These are phyloP conservation scores for Lycorma delicatula DNA, from an alignment of 1,140 invertebrate species.

Conservation along the genomic window DNA sequence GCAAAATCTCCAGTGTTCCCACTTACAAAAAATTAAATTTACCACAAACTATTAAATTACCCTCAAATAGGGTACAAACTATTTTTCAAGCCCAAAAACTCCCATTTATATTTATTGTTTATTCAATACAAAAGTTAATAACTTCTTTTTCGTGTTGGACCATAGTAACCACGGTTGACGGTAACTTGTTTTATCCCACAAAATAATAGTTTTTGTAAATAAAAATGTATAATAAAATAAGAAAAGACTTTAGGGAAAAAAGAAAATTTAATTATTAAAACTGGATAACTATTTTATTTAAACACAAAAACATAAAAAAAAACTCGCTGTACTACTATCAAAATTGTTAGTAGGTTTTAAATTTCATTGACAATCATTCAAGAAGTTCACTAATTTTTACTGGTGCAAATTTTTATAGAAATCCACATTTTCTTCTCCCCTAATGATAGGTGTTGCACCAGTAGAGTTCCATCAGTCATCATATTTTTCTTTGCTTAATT, in stretches of 20 bases:
- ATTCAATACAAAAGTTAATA: constrained; percentile 7
- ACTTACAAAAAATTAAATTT: constrained; percentile 15
- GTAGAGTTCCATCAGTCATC: constrained; percentile 7
- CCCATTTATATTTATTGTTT: constrained; percentile 11
- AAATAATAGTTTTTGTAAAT: neutral
- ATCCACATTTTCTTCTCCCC: neutral
- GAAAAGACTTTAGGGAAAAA: neutral
- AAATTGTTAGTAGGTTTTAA: neutral
- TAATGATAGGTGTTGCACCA: constrained; percentile 3
- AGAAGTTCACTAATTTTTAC: neutral
- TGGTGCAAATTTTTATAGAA: constrained; percentile 9
- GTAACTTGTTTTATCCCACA: neutral
- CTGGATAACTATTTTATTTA: neutral
- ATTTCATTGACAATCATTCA: neutral
- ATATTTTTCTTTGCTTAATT: no score
- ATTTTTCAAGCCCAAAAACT: constrained; percentile 7
- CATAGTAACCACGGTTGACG: constrained; percentile 12
- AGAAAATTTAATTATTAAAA: neutral
- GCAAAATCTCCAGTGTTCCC: constrained; percentile 9
- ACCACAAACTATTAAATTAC: constrained; percentile 5
- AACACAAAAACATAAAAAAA: neutral
- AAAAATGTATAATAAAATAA: neutral
- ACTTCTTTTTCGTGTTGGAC: constrained; percentile 16
- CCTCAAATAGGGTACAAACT: constrained; percentile 5
- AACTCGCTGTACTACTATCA: neutral